Base-by-base conservation (phyloP, 2,113 vertebrate genomes). In the Nettapus auritus region DNA sequence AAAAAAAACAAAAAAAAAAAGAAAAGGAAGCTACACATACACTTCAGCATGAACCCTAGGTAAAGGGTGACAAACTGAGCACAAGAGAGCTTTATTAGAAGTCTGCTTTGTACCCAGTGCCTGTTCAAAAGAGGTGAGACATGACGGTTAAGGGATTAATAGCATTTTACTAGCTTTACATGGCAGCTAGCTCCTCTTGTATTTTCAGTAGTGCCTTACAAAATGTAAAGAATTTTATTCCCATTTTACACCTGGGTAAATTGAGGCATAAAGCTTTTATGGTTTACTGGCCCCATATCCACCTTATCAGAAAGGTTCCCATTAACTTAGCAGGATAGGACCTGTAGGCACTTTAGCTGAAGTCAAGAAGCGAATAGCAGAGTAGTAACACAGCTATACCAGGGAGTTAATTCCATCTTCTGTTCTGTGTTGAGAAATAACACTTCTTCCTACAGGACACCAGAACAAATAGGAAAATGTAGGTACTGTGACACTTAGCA, bases 191-290 rank as follows among this genome's bases (percentile, higher is more conserved):
- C 19, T 95, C 34, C 74, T 94, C 74, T 46, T 11, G 50, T 22
- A 78, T 76, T 92, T 90, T 69, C 81, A 48, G 6, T 11, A 56
- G 64, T 50, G 62, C n/a, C 86, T 93, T 93, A 68, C 77, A 80
- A 95, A 93, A 93, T 85, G 36, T 11, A 7, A 69, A 57, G 78
- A 73, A 46, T 93, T 96, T 94, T 90, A 92, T 93, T 93, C 86
- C 77, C 81, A 66, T 90, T 93, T 95, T 96, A 93, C 88, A 95
- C 90, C 74, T 87, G 86, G 77, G 92, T 95, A 96, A 92, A 96
- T 93, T 57, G 63, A 90, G 83, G 90, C 88, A 96, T 92, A 89
- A 94, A 92, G 86, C 69, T 90, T 67, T 93, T 92, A 73, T 55
- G 55, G 80, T 64, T 96, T 96, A 93, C 93, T 92, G 88, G 92